Base-by-base conservation (phyloP, 2,888 invertebrate species). In the Autographa pulchrina region DNA sequence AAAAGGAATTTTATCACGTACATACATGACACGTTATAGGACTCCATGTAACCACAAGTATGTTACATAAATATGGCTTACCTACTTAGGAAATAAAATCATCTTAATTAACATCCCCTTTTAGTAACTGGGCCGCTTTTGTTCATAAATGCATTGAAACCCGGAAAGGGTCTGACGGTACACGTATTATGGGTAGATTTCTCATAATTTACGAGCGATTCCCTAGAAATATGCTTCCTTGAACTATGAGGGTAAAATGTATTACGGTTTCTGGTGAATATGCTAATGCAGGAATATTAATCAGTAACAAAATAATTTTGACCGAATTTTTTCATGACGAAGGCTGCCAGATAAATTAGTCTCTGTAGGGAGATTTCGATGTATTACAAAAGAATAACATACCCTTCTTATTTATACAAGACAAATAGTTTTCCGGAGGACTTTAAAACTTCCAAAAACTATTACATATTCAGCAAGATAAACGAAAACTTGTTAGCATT, bases 161-260 rank as follows among this genome's bases (percentile, higher is more conserved):
- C 25, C 35, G 54, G 48, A 68, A 73, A 72, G 41, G 38, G 38
- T 7, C 6, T 0, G 31, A 64, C 38, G 52, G 43, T 58, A 6
- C 25, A 63, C 58, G 60, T 63, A 11, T 61, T 41, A 14, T 54
- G 54, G 52, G 62, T 63, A 75, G 54, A 63, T 38, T 54, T 75
- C 65, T 65, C 71, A 71, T 70, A 73, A 71, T 60, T 66, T 66
- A 70, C 62, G 62, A 65, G 35, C 62, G 56, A 54, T 62, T 35
- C 20, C 18, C 5, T 8, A 11, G 18, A 59, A 66, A 62, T 62
- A 25, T 64, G 61, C 16, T 54, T 68, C 31, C 60, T 25, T 59
- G n/a, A 65, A 72, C 54, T 68, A 61, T 14, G n/a, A 7, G 0
- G 18, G n/a, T 60, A 35, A 35, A 4, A 61, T 65, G 48, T 52